Evolutionary conservation across 1,140 invertebrate species (phyloP).

Genomic region (Drosophila tani): DNA sequence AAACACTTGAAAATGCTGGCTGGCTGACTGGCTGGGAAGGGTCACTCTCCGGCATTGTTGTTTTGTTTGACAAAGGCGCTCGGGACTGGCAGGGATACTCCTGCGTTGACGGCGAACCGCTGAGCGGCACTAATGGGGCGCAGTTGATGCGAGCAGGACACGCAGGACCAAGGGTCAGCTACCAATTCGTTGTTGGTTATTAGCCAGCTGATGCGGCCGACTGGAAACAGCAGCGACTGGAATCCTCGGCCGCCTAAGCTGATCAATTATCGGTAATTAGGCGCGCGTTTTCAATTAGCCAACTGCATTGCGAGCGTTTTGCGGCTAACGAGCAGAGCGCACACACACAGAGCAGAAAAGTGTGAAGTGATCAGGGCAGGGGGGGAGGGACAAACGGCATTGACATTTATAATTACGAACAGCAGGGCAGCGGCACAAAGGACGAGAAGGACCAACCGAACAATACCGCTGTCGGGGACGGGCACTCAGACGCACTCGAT

Average conservation of each 20-base stretch:
- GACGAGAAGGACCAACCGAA: conserved; percentile 24
- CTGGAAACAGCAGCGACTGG: conserved; percentile 4
- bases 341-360: conserved; percentile 36
- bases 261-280: conserved; percentile 74
- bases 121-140: conserved; percentile 61
- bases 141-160: conserved; percentile 33
- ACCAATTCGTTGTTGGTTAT: conserved; percentile 30
- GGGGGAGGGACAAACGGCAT: conserved; percentile 34
- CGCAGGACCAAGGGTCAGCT: conserved; percentile 21
- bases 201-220: conserved; percentile 38
- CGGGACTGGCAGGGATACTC: conserved; percentile 20
- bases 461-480: conserved; percentile 37
- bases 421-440: conserved; percentile 34
- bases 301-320: conserved; percentile 51
- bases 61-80: conserved; percentile 64
- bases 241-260: conserved; percentile 36
- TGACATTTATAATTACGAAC: conserved; percentile 59
- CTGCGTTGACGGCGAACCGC: conserved; percentile 20
- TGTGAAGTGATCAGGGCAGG: conserved; percentile 51
- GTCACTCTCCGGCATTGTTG: conserved; percentile 46
- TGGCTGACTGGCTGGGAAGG: conserved; percentile 10
- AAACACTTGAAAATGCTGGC: conserved; percentile 72
- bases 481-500: conserved; percentile 62
- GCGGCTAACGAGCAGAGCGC: conserved; percentile 48
- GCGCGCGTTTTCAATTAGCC: conserved; percentile 63